Evolutionary conservation across 2,888 invertebrate species (phyloP), one percentile per base, ranked within the genome.

Genomic region (Psylliodes chrysocephalus): DNA sequence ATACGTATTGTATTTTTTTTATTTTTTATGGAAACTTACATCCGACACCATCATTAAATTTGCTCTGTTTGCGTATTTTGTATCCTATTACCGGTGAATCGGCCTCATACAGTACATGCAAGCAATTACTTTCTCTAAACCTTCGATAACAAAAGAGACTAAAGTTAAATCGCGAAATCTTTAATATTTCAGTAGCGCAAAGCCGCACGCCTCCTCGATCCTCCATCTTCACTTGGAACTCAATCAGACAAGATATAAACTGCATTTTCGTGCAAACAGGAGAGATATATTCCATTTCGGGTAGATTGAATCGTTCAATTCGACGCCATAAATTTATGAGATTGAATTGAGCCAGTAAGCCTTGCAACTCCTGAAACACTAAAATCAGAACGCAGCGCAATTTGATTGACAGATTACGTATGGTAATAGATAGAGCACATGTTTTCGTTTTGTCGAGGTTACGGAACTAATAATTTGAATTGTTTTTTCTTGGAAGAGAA

Each of bases 321-420:
- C 33, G 52, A 52, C 19, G 35, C 38, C 35, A 19, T 38, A 52
- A 52, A 52, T 52, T 28, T 18, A 52, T 52, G 52, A 52, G 52
- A 52, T 52, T 52, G 33, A 51, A 17, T 51, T 33, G 35, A 52
- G 52, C 38, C 52, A 52, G 17, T 49, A 28, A 49, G 49, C 49
- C n/a, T 51, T 14, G 52, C 5, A 51, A 52, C 19, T 52, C 25
- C 35, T 52, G 22, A 52, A 52, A 52, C 53, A 40, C 28, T 12
- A 25, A 49, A 49, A 49, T 49, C 14, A 8, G 30, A 30, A 49
- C 28, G 25, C 28, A 49, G 49, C 28, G 4, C 49, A 30, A 49
- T 49, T 49, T 49, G 49, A 49, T 49, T 49, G 49, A 17, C 49
- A 30, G 28, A 49, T 49, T 49, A 49, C 14, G 5, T 49, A 28